phyloP scores from a whole-genome alignment of 2,113 vertebrate genomes.

The Lanius ludovicianus region DNA sequence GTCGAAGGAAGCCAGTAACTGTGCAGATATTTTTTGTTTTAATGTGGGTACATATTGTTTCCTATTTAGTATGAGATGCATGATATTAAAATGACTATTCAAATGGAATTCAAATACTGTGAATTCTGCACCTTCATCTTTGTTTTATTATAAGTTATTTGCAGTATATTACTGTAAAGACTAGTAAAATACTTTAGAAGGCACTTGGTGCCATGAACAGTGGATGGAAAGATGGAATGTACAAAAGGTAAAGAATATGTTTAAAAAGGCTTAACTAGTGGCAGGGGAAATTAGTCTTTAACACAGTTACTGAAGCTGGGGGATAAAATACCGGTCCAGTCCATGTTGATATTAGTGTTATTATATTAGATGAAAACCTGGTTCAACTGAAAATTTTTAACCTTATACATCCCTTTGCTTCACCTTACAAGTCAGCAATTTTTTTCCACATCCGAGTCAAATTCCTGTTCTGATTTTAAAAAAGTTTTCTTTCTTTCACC shows the following conservation, averaged over 20 bases:
- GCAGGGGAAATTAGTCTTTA: neutral
- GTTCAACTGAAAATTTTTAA: neutral
- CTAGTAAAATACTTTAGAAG: neutral
- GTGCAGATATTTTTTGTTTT: neutral
- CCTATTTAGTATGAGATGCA: neutral
- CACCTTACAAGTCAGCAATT: neutral
- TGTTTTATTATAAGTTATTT: neutral
- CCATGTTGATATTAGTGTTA: neutral
- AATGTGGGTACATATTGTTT: neutral
- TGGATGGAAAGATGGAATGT: neutral
- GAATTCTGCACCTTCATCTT: neutral
- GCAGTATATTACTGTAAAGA: neutral
- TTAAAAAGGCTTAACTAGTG: neutral
- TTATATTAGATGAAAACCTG: neutral
- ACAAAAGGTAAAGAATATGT: neutral
- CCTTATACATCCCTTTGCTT: neutral
- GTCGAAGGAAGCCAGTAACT: neutral
- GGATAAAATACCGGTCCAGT: neutral
- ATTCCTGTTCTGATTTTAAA: neutral
- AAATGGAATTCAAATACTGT: neutral
- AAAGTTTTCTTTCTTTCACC: neutral
- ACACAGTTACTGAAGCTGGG: neutral
- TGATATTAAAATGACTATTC: neutral
- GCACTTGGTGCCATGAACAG: neutral
- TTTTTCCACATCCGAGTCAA: neutral